These are phyloP conservation scores for Chionodraco myersi DNA, from an alignment of 2,113 vertebrate genomes.

Conservation along the genomic window DNA sequence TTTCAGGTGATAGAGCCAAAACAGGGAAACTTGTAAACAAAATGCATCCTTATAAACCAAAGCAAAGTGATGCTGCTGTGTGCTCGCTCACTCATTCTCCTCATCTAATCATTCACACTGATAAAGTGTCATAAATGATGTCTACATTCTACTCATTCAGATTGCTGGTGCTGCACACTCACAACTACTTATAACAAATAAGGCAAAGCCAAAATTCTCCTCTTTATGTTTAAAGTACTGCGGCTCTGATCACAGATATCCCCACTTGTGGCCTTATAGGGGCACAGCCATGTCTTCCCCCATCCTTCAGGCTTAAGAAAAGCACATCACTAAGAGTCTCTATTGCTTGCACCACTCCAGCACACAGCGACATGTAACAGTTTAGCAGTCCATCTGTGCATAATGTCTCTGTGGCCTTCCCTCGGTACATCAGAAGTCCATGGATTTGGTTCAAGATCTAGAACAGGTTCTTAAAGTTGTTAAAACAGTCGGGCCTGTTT, in stretches of 20 bases:
- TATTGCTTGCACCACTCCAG: conserved; percentile 70
- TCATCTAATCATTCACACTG: conserved; percentile 50
- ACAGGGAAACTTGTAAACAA: conserved; percentile 19
- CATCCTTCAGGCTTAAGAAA: conserved; percentile 40
- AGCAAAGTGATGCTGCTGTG: conserved; percentile 46
- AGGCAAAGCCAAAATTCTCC: conserved; percentile 82
- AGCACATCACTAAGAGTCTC: conserved; percentile 59
- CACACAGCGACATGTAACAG: conserved; percentile 30
- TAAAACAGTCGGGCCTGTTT: conserved; percentile 98
- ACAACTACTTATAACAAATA: conserved; percentile 74
- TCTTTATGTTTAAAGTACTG: conserved; percentile 48
- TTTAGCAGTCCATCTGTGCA: conserved; percentile 49
- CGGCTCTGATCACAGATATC: conserved; percentile 52
- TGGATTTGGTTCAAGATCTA: conserved; percentile 69
- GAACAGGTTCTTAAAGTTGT: conserved; percentile 68
- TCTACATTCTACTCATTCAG: conserved; percentile 82
- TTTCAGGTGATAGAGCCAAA: conserved; percentile 39
- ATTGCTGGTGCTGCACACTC: conserved; percentile 84
- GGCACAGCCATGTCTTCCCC: conserved; percentile 14
- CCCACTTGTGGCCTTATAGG: conserved; percentile 14
- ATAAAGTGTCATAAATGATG: conserved; percentile 71
- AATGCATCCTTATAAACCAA: conserved; percentile 53
- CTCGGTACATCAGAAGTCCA: conserved; percentile 33
- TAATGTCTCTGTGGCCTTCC: conserved; percentile 36
- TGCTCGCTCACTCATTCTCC: conserved; percentile 40